Evolutionary conservation across 1,140 invertebrate genomes (phyloP).

Genomic region (Nylanderia fulva): DNA sequence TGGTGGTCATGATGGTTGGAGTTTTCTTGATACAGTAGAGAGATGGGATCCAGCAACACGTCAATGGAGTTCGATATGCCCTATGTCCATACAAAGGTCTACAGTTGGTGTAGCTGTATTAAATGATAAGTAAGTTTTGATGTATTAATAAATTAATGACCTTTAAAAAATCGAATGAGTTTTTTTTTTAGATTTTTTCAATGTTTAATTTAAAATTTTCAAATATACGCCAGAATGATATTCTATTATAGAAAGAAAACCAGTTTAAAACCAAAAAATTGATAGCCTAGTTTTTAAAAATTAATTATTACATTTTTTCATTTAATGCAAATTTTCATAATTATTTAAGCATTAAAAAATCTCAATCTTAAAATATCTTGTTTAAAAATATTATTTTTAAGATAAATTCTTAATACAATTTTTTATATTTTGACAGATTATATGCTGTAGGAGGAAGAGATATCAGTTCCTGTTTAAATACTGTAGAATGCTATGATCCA

Average conservation of each 20-base stretch:
- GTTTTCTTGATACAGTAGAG: slow-evolving; percentile 97
- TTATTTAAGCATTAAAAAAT: slow-evolving; percentile 46
- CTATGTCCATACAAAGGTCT: slow-evolving; percentile 94
- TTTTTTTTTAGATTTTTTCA: no score
- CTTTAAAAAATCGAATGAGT: no score
- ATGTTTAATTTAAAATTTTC: no score
- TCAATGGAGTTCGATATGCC: slow-evolving; percentile 95
- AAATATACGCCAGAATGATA: no score
- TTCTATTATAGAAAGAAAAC: no score
- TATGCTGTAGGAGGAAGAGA: slow-evolving; percentile 98
- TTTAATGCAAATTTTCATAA: slow-evolving; percentile 43
- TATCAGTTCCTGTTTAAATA: slow-evolving; percentile 95
- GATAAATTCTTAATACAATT: slow-evolving; percentile 2
- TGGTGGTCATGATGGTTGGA: slow-evolving; percentile 98
- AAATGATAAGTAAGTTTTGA: slow-evolving; percentile 88
- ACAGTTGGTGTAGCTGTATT: slow-evolving; percentile 96
- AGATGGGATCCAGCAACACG: slow-evolving; percentile 95
- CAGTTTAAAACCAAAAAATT: no score
- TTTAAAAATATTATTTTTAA: slow-evolving; percentile 14
- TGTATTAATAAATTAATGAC: not conserved
- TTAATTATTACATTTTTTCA: not conserved
- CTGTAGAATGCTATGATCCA: slow-evolving; percentile 97
- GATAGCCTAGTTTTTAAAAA: no score
- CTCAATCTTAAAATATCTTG: slow-evolving; percentile 47
- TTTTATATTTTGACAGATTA: slow-evolving; percentile 86